Conservation (phyloP, 1,140 invertebrate species). For the Hyposmocoma kahamanoa region DNA sequence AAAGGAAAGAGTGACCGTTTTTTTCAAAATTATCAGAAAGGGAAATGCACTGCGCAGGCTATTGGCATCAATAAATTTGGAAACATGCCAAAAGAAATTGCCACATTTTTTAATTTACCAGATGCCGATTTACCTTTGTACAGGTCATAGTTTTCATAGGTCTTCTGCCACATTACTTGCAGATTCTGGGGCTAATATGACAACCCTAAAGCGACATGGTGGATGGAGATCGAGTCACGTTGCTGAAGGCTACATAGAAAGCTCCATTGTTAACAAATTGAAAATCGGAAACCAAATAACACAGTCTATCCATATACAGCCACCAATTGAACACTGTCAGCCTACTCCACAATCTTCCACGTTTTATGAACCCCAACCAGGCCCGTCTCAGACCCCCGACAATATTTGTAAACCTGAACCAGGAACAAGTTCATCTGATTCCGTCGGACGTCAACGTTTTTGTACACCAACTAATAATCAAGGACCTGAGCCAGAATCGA, state of each 20-base stretch:
- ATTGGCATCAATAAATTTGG: background rate
- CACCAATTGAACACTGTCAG: too few relatives aligned
- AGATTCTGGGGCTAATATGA: background rate
- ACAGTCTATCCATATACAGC: too few relatives aligned
- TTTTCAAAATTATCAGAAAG: background rate
- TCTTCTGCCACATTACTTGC: background rate
- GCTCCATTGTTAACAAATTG: too few relatives aligned
- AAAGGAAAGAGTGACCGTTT: background rate
- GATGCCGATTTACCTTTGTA: background rate
- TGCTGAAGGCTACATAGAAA: background rate
- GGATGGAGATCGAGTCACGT: background rate
- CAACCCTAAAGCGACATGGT: background rate
- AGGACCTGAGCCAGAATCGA: too few relatives aligned
- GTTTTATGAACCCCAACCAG: too few relatives aligned
- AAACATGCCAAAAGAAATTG: background rate
- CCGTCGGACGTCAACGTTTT: too few relatives aligned
- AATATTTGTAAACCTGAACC: too few relatives aligned
- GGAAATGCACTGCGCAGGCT: background rate
- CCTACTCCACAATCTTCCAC: too few relatives aligned
- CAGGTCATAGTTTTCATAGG: background rate
- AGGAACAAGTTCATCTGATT: too few relatives aligned
- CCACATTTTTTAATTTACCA: background rate
- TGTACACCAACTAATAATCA: too few relatives aligned
- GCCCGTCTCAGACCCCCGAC: too few relatives aligned
- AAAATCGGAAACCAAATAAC: too few relatives aligned